These are phyloP conservation scores for Hemibagrus wyckioides DNA, from an alignment of 2,113 vertebrate species.

Conservation along the genomic window DNA sequence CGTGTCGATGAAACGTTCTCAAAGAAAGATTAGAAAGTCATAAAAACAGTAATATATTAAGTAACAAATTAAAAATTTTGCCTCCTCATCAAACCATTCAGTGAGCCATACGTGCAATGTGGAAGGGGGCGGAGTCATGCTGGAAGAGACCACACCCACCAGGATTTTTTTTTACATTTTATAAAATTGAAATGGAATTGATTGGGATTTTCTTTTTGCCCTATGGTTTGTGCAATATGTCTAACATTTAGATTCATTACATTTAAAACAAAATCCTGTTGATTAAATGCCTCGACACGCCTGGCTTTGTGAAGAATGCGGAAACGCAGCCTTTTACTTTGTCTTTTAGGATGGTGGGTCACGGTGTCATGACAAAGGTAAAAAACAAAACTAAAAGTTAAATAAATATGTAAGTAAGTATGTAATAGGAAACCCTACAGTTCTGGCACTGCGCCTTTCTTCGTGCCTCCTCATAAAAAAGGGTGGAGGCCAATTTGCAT, in stretches of 20 bases:
- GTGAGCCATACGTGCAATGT: neutral
- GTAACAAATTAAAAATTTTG: neutral
- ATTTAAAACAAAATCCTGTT: no score
- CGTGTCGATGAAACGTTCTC: neutral
- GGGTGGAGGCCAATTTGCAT: slow-evolving; percentile 31
- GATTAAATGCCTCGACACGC: no score
- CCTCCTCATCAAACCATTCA: neutral
- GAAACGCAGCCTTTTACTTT: neutral
- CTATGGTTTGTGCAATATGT: no score
- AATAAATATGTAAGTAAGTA: no score
- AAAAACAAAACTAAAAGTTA: neutral
- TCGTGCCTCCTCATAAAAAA: neutral
- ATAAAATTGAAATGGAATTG: no score
- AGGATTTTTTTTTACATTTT: no score
- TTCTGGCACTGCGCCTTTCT: slow-evolving; percentile 12
- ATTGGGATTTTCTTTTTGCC: no score
- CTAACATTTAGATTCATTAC: no score
- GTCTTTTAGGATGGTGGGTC: neutral
- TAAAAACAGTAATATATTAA: neutral
- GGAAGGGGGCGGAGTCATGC: neutral
- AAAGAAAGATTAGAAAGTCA: neutral
- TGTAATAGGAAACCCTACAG: no score
- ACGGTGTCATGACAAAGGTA: neutral
- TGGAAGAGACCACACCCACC: neutral
- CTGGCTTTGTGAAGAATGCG: neutral